A percentile compares a stretch with the other conserved stretches of the same genome.
Evolutionary conservation across 2,888 invertebrate species (phyloP).

Genomic region (Oeneis ivallda): DNA sequence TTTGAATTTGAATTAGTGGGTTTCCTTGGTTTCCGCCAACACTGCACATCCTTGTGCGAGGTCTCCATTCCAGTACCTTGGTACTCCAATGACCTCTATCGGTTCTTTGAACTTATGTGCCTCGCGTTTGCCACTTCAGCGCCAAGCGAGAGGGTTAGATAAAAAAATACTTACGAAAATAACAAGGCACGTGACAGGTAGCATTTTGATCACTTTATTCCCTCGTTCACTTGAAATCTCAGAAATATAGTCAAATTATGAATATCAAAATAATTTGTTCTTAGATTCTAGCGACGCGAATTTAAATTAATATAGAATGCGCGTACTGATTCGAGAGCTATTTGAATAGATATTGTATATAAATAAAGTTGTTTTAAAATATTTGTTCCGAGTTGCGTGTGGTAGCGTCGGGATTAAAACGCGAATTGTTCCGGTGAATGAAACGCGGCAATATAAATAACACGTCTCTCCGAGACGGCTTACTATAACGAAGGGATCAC

Average conservation of each 20-base stretch:
- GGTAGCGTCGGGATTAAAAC: not conserved
- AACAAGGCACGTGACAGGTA: not conserved
- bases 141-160: not conserved
- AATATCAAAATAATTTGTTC: not conserved
- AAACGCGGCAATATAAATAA: conserved; percentile 11
- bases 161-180: conserved; percentile 2
- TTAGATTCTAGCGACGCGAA: not conserved
- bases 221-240: not conserved
- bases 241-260: not conserved
- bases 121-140: too few relatives aligned
- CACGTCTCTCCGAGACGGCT: not conserved
- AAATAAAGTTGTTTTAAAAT: not conserved
- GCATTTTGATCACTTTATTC: conserved; percentile 16
- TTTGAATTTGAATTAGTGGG: too few relatives aligned
- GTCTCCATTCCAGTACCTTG: too few relatives aligned
- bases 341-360: not conserved
- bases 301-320: not conserved
- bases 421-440: conserved; percentile 2
- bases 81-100: too few relatives aligned
- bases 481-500: not conserved
- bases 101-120: too few relatives aligned
- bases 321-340: not conserved
- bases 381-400: not conserved
- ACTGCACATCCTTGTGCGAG: too few relatives aligned
- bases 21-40: too few relatives aligned